Base-by-base conservation (phyloP, 2,888 invertebrate species). In the Drosophila limbata region DNA sequence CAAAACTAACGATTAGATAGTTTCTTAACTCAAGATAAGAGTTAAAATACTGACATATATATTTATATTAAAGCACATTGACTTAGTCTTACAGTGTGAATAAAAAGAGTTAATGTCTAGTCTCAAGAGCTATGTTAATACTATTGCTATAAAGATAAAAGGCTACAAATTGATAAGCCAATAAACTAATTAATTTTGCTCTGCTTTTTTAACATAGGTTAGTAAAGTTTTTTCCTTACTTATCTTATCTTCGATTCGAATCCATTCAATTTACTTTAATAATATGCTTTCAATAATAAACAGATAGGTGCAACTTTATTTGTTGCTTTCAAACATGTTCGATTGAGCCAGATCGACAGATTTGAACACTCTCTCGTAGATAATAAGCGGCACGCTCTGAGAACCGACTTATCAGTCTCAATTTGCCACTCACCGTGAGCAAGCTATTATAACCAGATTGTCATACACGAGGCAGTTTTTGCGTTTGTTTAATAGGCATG, bases 271-370 rank as follows among this genome's bases (percentile, higher is more conserved):
- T 35, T 1, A 3, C 3, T n/a, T n/a, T n/a, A 5, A 15, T 9
- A 40, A 35, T 33, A 48, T 52, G 9, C n/a, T 11, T 28, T 48
- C 35, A 56, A 9, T 17, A 15, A 9, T 1, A 15, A 28, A 31
- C 40, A 53, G 17, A 53, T 31, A 17, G 31, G 15, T 13, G 4
- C 4, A 11, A 2, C 11, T 13, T 33, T 21, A 33, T 19, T 35
- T 2, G 0, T 10, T 10, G 13, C 11, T 19, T 5, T 56, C 35
- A 50, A 11, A 50, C 31, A 5, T 39, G 60, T 10, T 35, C 10
- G 35, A 39, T 15, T 39, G 19, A 69, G 13, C 50, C 25, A 39
- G 47, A 21, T 21, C 13, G 59, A 44, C n/a, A 9, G n/a, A 15
- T 35, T 19, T 13, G 3, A 0, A 15, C 11, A 11, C 15, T 17